A percentile compares a stretch with the other conserved stretches of the same genome.
phyloP scores from a whole-genome alignment of 2,888 invertebrate genomes.

The Synanthedon myopaeformis region DNA sequence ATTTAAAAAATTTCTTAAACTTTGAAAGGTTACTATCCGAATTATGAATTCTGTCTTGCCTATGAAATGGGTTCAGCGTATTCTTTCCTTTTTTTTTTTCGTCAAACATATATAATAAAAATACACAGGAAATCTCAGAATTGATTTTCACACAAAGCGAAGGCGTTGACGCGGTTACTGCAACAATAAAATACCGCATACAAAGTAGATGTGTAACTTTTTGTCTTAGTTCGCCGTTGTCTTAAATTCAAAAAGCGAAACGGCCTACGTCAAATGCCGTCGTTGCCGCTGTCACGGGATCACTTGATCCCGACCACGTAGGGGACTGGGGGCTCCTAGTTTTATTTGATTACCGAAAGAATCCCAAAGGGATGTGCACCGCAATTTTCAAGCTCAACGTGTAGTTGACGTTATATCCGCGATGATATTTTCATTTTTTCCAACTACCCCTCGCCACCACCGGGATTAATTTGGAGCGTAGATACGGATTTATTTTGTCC shows the following conservation, averaged over 20 bases:
- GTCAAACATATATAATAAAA: no score
- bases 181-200: background rate
- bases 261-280: constrained; percentile 34
- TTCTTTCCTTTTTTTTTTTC: no score
- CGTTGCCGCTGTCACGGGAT: constrained; percentile 24
- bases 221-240: constrained; percentile 9
- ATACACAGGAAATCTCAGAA: no score
- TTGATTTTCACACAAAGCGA: background rate
- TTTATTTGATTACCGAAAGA: constrained; percentile 35
- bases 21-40: no score
- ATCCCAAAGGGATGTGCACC: constrained; percentile 16
- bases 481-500: background rate
- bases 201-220: background rate
- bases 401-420: constrained; percentile 13
- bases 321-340: constrained; percentile 17
- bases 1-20: no score
- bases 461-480: background rate
- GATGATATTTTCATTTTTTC: background rate
- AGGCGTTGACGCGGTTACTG: background rate
- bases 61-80: no score
- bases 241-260: constrained; percentile 23
- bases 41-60: no score
- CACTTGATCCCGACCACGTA: constrained; percentile 28
- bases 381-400: constrained; percentile 22
- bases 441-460: background rate